phyloP scores from a whole-genome alignment of 2,113 vertebrate species.

The Calidris pygmaea region DNA sequence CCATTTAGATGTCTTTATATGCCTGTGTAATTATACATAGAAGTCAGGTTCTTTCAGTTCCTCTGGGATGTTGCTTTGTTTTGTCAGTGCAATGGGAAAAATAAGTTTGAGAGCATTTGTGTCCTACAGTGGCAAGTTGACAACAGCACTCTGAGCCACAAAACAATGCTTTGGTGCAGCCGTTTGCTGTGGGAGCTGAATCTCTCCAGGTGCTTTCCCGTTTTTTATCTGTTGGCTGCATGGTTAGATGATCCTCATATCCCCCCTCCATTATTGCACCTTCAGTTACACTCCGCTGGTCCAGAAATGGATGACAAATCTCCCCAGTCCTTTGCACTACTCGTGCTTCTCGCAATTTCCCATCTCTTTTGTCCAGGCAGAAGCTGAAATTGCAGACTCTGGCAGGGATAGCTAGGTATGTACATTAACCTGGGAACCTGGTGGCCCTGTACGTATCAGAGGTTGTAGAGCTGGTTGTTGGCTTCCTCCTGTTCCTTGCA shows the following conservation, averaged over 20 bases:
- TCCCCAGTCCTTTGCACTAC: neutral
- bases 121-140: neutral
- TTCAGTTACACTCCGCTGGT: neutral
- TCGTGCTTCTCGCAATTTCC: neutral
- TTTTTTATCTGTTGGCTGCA: neutral
- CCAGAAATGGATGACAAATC: neutral
- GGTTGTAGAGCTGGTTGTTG: neutral
- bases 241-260: neutral
- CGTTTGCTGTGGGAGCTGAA: neutral
- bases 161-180: neutral
- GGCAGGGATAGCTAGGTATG: neutral
- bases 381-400: neutral
- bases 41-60: neutral
- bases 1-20: neutral
- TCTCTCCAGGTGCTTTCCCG: neutral
- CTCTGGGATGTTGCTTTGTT: neutral
- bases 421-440: neutral
- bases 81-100: neutral
- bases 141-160: neutral
- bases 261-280: fast-evolving
- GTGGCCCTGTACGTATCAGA: neutral
- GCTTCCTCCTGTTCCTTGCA: neutral
- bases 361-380: neutral
- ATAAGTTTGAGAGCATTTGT: neutral
- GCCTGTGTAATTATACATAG: neutral